phyloP scores from a whole-genome alignment of 2,113 vertebrate species.

The Corythornis vintsioides region DNA sequence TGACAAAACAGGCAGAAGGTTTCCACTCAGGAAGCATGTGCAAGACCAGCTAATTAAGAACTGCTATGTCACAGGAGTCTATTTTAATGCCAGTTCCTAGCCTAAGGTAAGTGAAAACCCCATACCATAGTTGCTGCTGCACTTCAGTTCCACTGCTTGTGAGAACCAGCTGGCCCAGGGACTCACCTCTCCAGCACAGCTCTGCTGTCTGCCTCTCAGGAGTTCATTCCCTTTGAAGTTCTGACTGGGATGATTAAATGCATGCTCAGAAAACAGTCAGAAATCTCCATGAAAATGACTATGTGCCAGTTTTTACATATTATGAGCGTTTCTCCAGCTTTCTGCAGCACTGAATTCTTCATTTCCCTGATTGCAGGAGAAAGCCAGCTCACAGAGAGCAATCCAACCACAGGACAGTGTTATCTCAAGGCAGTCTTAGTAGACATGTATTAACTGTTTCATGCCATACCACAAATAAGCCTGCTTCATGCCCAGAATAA shows the following conservation, averaged over 20 bases:
- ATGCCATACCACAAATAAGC: not conserved
- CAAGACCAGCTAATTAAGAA: not conserved
- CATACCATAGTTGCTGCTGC: not conserved
- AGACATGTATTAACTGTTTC: slow-evolving; percentile 38
- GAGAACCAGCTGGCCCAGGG: not conserved
- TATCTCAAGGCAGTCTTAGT: slow-evolving; percentile 31
- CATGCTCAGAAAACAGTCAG: slow-evolving; percentile 14
- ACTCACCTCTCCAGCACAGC: not conserved
- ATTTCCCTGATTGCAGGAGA: slow-evolving; percentile 26
- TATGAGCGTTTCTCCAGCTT: slow-evolving; percentile 17
- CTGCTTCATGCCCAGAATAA: not conserved
- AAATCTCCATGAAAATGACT: slow-evolving; percentile 6
- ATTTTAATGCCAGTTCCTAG: not conserved
- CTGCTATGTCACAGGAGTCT: not conserved
- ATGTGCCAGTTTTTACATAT: not conserved
- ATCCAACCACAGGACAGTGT: slow-evolving; percentile 10
- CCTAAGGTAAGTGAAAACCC: not conserved
- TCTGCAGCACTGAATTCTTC: slow-evolving; percentile 22
- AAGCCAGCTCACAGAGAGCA: not conserved
- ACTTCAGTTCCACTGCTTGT: not conserved
- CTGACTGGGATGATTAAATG: not conserved
- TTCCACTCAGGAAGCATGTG: not conserved
- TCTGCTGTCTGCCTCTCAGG: not conserved
- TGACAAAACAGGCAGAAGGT: not conserved
- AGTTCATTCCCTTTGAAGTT: slow-evolving; percentile 1